Base-by-base conservation (phyloP, 2,888 invertebrate genomes). In the Abrostola tripartita region DNA sequence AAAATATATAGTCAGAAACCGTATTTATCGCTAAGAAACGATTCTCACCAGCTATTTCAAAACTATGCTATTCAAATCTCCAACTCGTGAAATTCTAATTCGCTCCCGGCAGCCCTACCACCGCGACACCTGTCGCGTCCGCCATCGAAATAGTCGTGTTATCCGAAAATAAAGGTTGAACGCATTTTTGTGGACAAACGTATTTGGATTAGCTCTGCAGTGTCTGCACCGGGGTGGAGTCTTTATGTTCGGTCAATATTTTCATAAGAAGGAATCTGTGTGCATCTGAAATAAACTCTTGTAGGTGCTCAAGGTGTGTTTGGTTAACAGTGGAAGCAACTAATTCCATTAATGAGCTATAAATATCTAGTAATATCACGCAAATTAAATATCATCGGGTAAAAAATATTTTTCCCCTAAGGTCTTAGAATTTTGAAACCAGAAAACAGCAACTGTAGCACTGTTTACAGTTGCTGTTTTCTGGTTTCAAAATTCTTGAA, bases 161-260 rank as follows among this genome's bases (percentile, higher is more conserved):
- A 76, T 81, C 80, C 80, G 41, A 67, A 81, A 81, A 80, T 80
- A 80, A 76, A 80, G 80, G 77, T 74, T 68, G 71, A 74, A 70
- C 74, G 52, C 79, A 81, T 81, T 79, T 81, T 79, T 81, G 81
- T 81, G 73, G 81, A 65, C 62, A 78, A 71, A 70, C 79, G 69
- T 73, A 79, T 80, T 79, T 72, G 78, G 79, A 80, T 77, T 79
- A 69, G 73, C 68, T 60, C 47, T 12, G 58, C 78, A 61, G 58
- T 12, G 62, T 60, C 47, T 12, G 58, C 78, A 61, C 61, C 14
- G 62, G 65, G 65, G 76, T 78, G 62, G 65, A 67, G 73, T 80
- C 80, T 75, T 78, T 74, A 69, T 70, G 67, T 68, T 71, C 64
- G 9, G 52, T 42, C 69, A 71, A 81, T 74, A 81, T 79, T 71